phyloP scores from a whole-genome alignment of 2,113 vertebrate species.

The Conger conger region DNA sequence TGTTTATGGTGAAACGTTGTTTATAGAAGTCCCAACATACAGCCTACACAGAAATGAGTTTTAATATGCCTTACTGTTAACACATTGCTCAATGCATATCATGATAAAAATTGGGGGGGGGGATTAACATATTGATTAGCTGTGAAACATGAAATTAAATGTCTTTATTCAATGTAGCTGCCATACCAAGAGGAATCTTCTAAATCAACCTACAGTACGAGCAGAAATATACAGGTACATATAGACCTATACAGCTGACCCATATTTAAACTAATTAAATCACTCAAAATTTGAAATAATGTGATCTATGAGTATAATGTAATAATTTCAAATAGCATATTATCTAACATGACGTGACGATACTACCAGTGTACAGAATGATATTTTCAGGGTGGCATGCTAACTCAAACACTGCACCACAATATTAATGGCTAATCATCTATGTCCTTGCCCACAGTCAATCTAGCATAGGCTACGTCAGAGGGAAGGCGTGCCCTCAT shows the following conservation, averaged over 20 bases:
- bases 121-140: background rate
- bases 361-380: background rate
- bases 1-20: background rate
- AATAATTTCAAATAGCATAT: too few species aligned
- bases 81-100: background rate
- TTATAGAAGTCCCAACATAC: background rate
- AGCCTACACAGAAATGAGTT: background rate
- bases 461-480: background rate
- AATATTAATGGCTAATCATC: background rate
- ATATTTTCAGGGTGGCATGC: background rate
- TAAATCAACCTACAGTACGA: background rate
- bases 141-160: background rate
- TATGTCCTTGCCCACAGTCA: background rate
- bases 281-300: background rate
- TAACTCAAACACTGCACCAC: background rate
- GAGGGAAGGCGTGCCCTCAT: background rate
- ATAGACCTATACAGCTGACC: background rate
- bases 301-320: slow-evolving; percentile 1
- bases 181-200: background rate
- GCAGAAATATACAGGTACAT: background rate
- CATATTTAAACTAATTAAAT: slow-evolving; percentile 3
- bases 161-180: background rate
- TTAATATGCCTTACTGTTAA: background rate
- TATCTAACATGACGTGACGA: too few species aligned
- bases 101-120: background rate